A percentile compares a stretch with the other conserved stretches of the same genome.
Conservation (phyloP, 2,113 vertebrate species). For the Sialia sialis region DNA sequence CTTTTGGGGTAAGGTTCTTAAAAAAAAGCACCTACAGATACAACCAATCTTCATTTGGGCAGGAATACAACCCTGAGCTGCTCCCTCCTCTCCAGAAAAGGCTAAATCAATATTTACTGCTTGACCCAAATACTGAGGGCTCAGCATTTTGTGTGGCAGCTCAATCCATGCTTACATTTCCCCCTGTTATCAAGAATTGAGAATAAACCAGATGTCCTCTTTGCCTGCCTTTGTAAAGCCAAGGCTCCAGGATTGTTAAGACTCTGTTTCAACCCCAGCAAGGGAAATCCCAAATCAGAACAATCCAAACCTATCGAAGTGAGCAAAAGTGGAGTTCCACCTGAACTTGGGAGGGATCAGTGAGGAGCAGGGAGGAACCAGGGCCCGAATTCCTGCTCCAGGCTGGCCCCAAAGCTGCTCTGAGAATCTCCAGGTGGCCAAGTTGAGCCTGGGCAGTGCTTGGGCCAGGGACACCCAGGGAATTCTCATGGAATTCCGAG, state of each 20-base stretch:
- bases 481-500: not conserved
- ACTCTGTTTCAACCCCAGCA: not conserved
- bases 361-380: fast-evolving
- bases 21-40: not conserved
- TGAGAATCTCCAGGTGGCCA: not conserved
- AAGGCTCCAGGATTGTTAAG: not conserved
- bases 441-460: fast-evolving
- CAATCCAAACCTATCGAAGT: not conserved
- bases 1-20: not conserved
- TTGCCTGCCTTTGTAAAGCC: not conserved
- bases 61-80: not conserved
- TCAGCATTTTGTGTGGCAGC: not conserved
- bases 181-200: fast-evolving
- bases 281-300: not conserved
- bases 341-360: fast-evolving
- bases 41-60: not conserved
- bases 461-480: fast-evolving
- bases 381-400: fast-evolving
- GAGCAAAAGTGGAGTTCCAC: fast-evolving
- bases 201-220: not conserved
- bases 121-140: not conserved
- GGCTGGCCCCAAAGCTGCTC: not conserved
- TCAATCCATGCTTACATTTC: fast-evolving
- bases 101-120: not conserved
- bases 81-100: not conserved